Base-by-base conservation (phyloP, 2,888 invertebrate genomes). In the Stramonita haemastoma region DNA sequence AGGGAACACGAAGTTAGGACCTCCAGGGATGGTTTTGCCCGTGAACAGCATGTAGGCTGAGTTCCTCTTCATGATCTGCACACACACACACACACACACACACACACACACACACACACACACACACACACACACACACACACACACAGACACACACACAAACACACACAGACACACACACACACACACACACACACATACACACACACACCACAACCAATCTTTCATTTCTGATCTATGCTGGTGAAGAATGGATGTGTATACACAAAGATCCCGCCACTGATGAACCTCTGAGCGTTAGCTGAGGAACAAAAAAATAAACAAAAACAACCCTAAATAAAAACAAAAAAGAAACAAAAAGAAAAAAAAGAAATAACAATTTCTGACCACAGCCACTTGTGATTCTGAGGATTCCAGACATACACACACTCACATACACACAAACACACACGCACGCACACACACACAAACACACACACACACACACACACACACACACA, bases 31-130 rank as follows among this genome's bases (percentile, higher is more conserved):
- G 26, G 91, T 90, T 87, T 93, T 93, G 19, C 94, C 95, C 86
- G 93, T 94, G 89, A 95, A 95, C 87, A 95, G 90, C 87, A 94
- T 87, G n/a, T 91, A 90, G 13, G 94, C 93, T 88, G 94, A 92
- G 26, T 92, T 91, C 87, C 93, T 94, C 90, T 93, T 92, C 91
- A 95, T 90, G 11, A 94, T 92, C 95, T 95, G 91, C 22, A 92
- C 92, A 89, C 26, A 81, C n/a, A 29, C 77, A 77, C 77, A 77
- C 77, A 77, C 26, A 77, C 8, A 77, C 77, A 77, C 77, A 15
- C 29, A 77, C 77, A 77, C 29, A 29, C 77, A 77, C 29, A 29
- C 77, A 77, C 29, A 15, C 77, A 77, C n/a, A 77, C 77, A 77
- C 77, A 77, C 77, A 29, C 77, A 77, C 77, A 77, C 77, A 77